Base-by-base conservation (phyloP, 2,113 vertebrate genomes). In the Cebidichthys violaceus region DNA sequence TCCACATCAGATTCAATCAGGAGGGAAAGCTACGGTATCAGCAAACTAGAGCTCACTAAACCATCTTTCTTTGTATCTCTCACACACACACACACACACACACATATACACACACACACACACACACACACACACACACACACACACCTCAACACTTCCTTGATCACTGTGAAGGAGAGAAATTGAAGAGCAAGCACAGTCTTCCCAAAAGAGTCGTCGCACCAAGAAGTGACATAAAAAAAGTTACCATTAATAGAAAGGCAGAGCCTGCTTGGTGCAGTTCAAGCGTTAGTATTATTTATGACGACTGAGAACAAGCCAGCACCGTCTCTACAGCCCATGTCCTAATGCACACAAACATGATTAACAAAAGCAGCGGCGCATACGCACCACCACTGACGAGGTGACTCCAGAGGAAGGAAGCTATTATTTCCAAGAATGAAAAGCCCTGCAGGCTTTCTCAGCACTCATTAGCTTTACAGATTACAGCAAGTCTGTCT, bases 211-310 rank as follows among this genome's bases (percentile, higher is more conserved):
- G 64, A 80, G 9, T 39, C 0, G 6, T 87, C 75, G 43, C 31
- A 68, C 67, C 37, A 54, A 65, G 59, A 74, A 67, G 47, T 76
- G 73, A 75, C 83, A 81, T 27, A 71, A 77, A 86, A 77, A 86
- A 86, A 62, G 69, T 85, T 73, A 47, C 33, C 66, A 75, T 20
- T 72, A 73, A 85, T 62, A 83, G 82, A 82, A 75, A 79, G 8
- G 39, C 78, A 82, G 41, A 39, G 67, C 6, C 29, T 41, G 43
- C 15, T 39, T 55, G 8, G 60, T 75, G 78, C 60, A 41, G n/a
- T 37, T 52, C 6, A 35, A 54, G 65, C 15, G 4, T 41, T 29
- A 18, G 35, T 37, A 41, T 83, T 17, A 45, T 75, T 45, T 41
- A 55, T 75, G 77, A 60, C 37, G 75, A 83, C 73, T 57, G 62